These are phyloP conservation scores for Caranx ignobilis DNA, from an alignment of 2,113 vertebrate species.

Conservation along the genomic window DNA sequence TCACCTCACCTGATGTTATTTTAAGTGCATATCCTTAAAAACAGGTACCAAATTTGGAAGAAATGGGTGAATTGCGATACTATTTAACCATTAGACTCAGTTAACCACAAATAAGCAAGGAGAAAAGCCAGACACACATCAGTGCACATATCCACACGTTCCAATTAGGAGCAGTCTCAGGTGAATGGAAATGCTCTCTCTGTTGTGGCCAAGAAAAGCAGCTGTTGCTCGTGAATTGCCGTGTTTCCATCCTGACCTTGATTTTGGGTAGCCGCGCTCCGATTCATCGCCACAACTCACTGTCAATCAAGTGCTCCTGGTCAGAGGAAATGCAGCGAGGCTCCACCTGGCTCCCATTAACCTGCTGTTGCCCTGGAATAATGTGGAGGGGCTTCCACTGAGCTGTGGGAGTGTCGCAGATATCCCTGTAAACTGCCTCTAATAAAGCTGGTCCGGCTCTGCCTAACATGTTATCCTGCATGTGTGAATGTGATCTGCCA, in stretches of 20 bases:
- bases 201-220: slow-evolving; percentile 72
- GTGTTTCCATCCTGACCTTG: slow-evolving; percentile 64
- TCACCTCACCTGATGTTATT: slow-evolving; percentile 1
- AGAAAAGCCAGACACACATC: slow-evolving; percentile 64
- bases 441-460: slow-evolving; percentile 58
- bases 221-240: slow-evolving; percentile 59
- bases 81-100: slow-evolving; percentile 46
- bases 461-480: slow-evolving; percentile 36
- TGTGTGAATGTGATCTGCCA: slow-evolving; percentile 60
- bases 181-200: slow-evolving; percentile 60
- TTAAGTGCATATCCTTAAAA: slow-evolving; percentile 15
- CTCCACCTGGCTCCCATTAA: slow-evolving; percentile 79
- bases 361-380: slow-evolving; percentile 71
- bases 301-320: slow-evolving; percentile 69
- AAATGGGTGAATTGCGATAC: slow-evolving; percentile 44
- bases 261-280: slow-evolving; percentile 49
- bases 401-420: slow-evolving; percentile 58
- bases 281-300: slow-evolving; percentile 62
- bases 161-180: slow-evolving; percentile 67
- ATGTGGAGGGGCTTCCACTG: slow-evolving; percentile 67
- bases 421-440: slow-evolving; percentile 62
- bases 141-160: slow-evolving; percentile 56
- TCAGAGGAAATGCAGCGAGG: slow-evolving; percentile 52
- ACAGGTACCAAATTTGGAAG: slow-evolving; percentile 15
- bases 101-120: slow-evolving; percentile 63